Evolutionary conservation across 2,113 vertebrate genomes (phyloP).

Genomic region (Gallinago undulata): DNA sequence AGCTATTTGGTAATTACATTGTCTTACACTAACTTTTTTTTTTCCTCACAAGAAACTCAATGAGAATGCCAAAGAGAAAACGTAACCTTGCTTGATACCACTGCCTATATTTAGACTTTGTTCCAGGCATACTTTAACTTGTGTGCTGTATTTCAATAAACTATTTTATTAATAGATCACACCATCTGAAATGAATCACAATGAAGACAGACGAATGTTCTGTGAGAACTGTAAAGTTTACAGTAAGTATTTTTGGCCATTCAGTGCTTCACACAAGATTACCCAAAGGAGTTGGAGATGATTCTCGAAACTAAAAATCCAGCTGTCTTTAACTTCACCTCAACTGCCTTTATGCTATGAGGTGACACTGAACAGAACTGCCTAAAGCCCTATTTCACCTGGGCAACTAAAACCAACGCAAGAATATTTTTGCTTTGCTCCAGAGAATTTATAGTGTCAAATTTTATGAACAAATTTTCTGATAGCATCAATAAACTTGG

Average conservation of each 20-base stretch:
- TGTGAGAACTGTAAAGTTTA: background rate
- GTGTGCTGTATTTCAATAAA: background rate
- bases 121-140: background rate
- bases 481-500: background rate
- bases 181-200: constrained; percentile 23
- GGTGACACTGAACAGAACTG: background rate
- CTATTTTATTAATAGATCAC: constrained; percentile 17
- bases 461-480: background rate
- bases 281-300: background rate
- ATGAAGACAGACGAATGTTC: background rate
- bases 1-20: background rate
- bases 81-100: background rate
- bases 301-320: background rate
- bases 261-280: background rate
- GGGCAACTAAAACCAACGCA: background rate
- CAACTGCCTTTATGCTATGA: background rate
- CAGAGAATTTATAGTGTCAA: background rate
- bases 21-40: background rate
- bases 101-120: constrained; percentile 23
- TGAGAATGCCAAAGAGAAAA: background rate
- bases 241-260: background rate
- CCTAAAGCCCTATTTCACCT: background rate
- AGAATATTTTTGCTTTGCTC: background rate
- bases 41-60: background rate
- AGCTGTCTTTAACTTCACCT: background rate